These are phyloP conservation scores for Eutolmus rufibarbis DNA, from an alignment of 2,888 invertebrate species.

Conservation along the genomic window DNA sequence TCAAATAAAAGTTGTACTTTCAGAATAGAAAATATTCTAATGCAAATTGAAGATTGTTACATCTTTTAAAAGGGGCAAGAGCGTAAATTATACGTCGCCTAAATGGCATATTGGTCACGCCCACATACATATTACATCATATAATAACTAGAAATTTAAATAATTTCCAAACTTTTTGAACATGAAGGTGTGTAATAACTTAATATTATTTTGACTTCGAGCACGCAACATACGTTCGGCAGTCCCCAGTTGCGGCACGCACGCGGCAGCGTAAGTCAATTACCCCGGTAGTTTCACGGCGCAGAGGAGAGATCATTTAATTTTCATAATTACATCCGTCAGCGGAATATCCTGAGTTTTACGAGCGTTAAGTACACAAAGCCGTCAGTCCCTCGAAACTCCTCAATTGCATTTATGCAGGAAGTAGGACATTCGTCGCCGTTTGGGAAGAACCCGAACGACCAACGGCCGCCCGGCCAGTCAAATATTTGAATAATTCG, in stretches of 20 bases:
- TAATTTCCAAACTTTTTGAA: not conserved
- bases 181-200: not conserved
- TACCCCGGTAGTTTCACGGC: not conserved
- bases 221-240: not conserved
- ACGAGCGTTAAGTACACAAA: not conserved
- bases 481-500: not conserved
- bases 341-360: not conserved
- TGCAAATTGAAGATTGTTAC: no score
- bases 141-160: not conserved
- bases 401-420: not conserved
- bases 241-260: not conserved
- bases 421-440: not conserved
- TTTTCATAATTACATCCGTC: not conserved
- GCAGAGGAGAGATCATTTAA: not conserved
- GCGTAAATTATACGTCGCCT: not conserved
- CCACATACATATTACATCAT: not conserved
- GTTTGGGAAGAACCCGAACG: not conserved
- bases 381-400: not conserved
- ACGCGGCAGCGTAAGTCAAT: not conserved
- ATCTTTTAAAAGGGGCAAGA: not conserved
- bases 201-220: not conserved
- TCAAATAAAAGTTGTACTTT: no score
- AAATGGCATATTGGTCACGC: not conserved
- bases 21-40: no score
- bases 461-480: not conserved